Percentiles rank a stretch among this genome's conserved stretches.
Conservation (phyloP, 23 tunicate species). For the Ascidia mentula region DNA sequence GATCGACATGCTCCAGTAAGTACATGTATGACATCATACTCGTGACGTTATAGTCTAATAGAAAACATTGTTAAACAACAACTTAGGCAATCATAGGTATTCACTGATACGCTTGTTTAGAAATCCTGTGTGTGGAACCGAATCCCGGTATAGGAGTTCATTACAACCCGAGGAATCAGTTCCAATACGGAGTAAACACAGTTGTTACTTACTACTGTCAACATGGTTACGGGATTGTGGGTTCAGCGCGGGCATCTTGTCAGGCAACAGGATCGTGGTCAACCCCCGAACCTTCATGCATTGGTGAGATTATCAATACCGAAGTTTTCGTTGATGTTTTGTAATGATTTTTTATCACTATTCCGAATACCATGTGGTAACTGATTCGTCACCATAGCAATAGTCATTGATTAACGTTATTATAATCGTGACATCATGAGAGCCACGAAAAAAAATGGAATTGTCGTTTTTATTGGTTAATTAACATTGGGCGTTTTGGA, state of each 20-base stretch:
- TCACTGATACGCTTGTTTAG: too few species aligned
- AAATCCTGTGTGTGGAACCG: conserved; percentile 3
- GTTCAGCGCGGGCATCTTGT: conserved; percentile 28
- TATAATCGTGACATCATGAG: too few species aligned
- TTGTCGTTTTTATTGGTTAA: too few species aligned
- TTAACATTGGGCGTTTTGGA: too few species aligned
- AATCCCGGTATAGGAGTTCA: not conserved
- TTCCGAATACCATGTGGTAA: too few species aligned
- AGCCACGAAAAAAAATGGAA: too few species aligned
- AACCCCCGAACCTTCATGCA: conserved; percentile 37
- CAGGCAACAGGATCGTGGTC: conserved; percentile 42
- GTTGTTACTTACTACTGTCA: conserved; percentile 35
- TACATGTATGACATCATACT: not conserved
- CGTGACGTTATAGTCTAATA: not conserved
- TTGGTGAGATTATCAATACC: conserved; percentile 23
- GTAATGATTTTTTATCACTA: too few species aligned
- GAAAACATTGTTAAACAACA: not conserved
- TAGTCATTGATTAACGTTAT: too few species aligned
- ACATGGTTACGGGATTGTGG: conserved; percentile 41
- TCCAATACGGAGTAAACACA: not conserved
- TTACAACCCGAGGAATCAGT: conserved; percentile 1
- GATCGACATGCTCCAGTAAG: conserved; percentile 38
- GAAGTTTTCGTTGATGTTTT: too few species aligned
- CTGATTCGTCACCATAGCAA: too few species aligned
- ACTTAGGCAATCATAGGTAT: too few species aligned